A percentile compares a stretch with the other conserved stretches of the same genome.
These are phyloP conservation scores for Limnothrissa miodon DNA, from an alignment of 2,113 vertebrate genomes.

Conservation along the genomic window DNA sequence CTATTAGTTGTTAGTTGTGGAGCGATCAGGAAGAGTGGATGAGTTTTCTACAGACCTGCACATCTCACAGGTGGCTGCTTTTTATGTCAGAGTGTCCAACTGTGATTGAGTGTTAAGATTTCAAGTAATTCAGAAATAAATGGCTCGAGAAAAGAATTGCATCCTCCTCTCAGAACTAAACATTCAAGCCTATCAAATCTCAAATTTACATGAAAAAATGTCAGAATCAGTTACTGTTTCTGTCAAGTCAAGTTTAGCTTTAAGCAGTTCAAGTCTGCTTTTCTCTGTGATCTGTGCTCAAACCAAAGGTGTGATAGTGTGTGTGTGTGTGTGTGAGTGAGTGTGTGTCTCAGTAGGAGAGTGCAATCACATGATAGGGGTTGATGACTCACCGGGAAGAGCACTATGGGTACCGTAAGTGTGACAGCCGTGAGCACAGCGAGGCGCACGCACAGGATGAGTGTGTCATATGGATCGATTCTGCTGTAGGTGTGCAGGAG, in stretches of 20 bases:
- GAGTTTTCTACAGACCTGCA: too few relatives aligned
- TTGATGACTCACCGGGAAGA: slow-evolving; percentile 86
- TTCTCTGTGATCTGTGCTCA: not conserved
- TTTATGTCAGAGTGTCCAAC: too few relatives aligned
- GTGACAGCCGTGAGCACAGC: slow-evolving; percentile 94
- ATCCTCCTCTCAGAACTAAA: too few relatives aligned
- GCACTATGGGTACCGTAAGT: slow-evolving; percentile 94
- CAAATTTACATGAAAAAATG: too few relatives aligned
- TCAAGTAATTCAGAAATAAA: not conserved
- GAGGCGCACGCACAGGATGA: slow-evolving; percentile 93
- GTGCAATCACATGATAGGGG: not conserved
- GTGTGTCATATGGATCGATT: slow-evolving; percentile 85
- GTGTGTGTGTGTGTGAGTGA: not conserved
- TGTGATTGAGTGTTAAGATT: not conserved
- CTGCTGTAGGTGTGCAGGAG: slow-evolving; percentile 94
- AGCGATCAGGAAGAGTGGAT: not conserved
- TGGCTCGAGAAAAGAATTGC: too few relatives aligned
- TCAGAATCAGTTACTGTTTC: not conserved
- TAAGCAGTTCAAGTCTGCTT: too few relatives aligned
- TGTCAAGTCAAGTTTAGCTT: too few relatives aligned
- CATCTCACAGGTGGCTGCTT: too few relatives aligned
- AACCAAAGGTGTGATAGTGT: not conserved
- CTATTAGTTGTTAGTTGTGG: too few relatives aligned
- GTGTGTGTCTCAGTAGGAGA: not conserved
- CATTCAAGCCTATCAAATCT: too few relatives aligned